Base-by-base conservation (phyloP, 2,797 vertebrate species). In the Cirrhinus mrigala region DNA sequence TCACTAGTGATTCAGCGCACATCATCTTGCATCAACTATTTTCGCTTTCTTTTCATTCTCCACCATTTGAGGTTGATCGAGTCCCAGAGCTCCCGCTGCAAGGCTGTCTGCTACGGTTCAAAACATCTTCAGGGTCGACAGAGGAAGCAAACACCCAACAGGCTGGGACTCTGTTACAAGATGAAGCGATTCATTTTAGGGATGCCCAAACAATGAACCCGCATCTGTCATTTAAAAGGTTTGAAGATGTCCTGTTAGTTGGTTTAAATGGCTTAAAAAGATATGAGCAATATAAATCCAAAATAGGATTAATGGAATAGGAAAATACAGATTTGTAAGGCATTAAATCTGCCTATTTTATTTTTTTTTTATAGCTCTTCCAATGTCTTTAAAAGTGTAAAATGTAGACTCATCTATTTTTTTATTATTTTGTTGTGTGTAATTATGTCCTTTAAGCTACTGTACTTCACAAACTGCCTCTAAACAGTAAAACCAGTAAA, bases 21-120 rank as follows among this genome's bases (percentile, higher is more conserved):
- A 60, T 79, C 56, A 79, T 71, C 76, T 83, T 66, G 68, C 60
- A 87, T 83, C 48, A 73, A 83, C 29, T 40, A 44, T 78, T 78
- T 86, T 73, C 40, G 10, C 60, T 85, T 80, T 85, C 76, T 80
- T 85, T 85, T 74, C 56, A 48, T 73, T 80, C 69, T 74, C 56
- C 78, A 62, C 69, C 27, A 50, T 77, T 29, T 77, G 68, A 86
- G 64, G 79, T 70, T 37, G n/a, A 83, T 73, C 27, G 48, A 46
- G 56, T 83, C 85, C 75, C 85, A 73, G 48, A 22, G 85, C 81
- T 74, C 58, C 60, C 7, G n/a, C 79, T 56, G 56, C 79, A 68
- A 82, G 85, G 85, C 81, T 33, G 64, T 76, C 52, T 68, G 80
- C 50, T 66, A 52, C 46, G 10, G 58, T 78, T 79, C 74, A 54